Base-by-base conservation (phyloP, 2,888 invertebrate species). In the Leptothorax acervorum region DNA sequence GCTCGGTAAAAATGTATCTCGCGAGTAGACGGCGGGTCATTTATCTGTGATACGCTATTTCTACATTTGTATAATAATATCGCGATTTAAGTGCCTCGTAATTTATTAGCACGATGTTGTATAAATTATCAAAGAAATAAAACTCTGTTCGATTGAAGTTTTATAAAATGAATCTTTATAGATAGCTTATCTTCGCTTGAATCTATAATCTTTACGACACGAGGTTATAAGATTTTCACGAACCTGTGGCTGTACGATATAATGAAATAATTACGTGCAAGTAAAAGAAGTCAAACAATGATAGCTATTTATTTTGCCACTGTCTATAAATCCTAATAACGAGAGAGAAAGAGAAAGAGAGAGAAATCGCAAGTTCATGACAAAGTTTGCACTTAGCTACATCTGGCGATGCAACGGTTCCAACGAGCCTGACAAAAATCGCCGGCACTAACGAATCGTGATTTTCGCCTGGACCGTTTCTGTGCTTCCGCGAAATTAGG, bases 401-500 rank as follows among this genome's bases (percentile, higher is more conserved):
- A 31, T 48, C 73, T 18, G 45, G 15, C 60, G 18, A 60, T 60
- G 73, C 73, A 60, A 89, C 87, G 81, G 75, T 79, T 79, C 84
- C 74, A 48, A 31, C 82, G 82, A 53, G 74, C 31, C 42, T 31
- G 73, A 28, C 82, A 81, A 86, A 89, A 89, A 89, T 89, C 87
- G 87, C 82, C 62, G 65, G 70, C 86, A 84, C 88, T 86, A 91
- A 91, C 91, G 91, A 91, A 91, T 90, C 90, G 86, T 89, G 89
- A 91, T 91, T 89, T 86, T 89, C 86, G 87, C 74, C 82, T 63
- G 84, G 85, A 87, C 86, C 89, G 88, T 87, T 90, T 91, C 90
- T 84, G 90, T 85, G 87, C 90, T 87, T 91, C 89, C 87, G 88
- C 91, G 89, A 91, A 92, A 92, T 92, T 91, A 92, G 91, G 85